phyloP scores from a whole-genome alignment of 2,797 vertebrate species.

The Esox masquinongy region DNA sequence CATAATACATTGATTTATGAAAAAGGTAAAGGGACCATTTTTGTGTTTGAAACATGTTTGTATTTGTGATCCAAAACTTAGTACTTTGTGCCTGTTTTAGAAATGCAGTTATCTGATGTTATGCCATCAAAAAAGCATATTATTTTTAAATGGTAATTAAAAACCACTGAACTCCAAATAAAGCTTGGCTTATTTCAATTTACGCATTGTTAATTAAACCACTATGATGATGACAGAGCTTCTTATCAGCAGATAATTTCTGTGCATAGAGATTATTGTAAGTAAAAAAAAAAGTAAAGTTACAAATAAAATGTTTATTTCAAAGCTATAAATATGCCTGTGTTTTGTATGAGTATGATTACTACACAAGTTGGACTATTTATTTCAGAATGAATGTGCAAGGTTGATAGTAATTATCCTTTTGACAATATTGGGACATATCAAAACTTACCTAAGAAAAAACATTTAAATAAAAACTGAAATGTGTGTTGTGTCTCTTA shows the following conservation, averaged over 20 bases:
- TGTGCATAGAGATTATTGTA: conserved; percentile 52
- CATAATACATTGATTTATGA: not conserved
- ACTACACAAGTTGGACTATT: not conserved
- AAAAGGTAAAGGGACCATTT: conserved; percentile 4
- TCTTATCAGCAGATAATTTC: conserved; percentile 33
- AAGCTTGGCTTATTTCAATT: conserved; percentile 39
- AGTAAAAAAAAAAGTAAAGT: conserved; percentile 16
- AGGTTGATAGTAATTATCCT: no score
- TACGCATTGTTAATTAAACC: conserved; percentile 37
- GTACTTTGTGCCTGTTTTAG: conserved; percentile 51
- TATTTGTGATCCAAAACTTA: conserved; percentile 32
- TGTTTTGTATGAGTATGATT: conserved; percentile 3
- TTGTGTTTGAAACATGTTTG: not conserved
- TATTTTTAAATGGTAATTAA: conserved; percentile 14
- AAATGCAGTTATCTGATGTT: conserved; percentile 23
- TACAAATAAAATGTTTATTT: conserved; percentile 63
- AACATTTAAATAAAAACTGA: no score
- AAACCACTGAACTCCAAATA: conserved; percentile 31
- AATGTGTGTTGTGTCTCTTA: no score
- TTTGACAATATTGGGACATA: no score
- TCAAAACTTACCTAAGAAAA: no score
- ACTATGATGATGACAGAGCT: conserved; percentile 35
- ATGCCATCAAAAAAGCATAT: conserved; percentile 14
- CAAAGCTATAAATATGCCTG: not conserved
- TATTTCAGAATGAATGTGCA: not conserved